Conservation (phyloP, 2,113 vertebrate genomes). For the Astur gentilis region DNA sequence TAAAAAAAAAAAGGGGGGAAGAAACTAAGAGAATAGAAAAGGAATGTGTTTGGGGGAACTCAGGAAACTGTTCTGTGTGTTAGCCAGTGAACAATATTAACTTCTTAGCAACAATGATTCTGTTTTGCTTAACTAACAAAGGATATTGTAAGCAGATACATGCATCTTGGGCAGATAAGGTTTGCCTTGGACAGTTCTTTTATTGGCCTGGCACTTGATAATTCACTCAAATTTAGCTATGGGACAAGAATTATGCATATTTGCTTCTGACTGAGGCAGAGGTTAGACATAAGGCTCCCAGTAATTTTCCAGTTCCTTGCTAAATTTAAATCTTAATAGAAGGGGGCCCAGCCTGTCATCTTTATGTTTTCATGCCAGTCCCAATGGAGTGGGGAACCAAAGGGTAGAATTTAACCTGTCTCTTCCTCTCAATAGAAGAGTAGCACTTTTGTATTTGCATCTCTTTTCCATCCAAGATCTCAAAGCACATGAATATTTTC, state of each 20-base stretch:
- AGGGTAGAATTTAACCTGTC: conserved; percentile 24
- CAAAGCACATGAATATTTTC: background rate
- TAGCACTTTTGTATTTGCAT: conserved; percentile 13
- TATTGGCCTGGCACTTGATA: conserved; percentile 27
- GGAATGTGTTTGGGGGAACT: conserved; percentile 1
- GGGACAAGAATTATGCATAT: conserved; percentile 19
- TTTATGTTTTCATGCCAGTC: conserved; percentile 29
- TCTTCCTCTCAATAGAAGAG: conserved; percentile 17
- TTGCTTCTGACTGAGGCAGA: background rate
- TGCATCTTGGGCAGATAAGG: conserved; percentile 35
- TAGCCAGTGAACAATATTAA: conserved; percentile 49
- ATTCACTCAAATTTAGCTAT: conserved; percentile 36
- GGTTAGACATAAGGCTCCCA: background rate
- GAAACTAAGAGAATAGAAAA: background rate
- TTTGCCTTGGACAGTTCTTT: conserved; percentile 35
- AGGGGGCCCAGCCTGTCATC: conserved; percentile 18
- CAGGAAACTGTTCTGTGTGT: background rate
- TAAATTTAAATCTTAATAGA: conserved; percentile 58
- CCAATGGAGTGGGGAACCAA: background rate
- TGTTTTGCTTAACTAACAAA: conserved; percentile 65
- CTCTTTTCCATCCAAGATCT: background rate
- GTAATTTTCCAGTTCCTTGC: conserved; percentile 46
- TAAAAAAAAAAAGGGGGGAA: background rate
- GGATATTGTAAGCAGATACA: conserved; percentile 49
- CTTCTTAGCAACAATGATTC: conserved; percentile 60